Conservation (phyloP, 2,888 invertebrate genomes). For the Drosophila birchii region DNA sequence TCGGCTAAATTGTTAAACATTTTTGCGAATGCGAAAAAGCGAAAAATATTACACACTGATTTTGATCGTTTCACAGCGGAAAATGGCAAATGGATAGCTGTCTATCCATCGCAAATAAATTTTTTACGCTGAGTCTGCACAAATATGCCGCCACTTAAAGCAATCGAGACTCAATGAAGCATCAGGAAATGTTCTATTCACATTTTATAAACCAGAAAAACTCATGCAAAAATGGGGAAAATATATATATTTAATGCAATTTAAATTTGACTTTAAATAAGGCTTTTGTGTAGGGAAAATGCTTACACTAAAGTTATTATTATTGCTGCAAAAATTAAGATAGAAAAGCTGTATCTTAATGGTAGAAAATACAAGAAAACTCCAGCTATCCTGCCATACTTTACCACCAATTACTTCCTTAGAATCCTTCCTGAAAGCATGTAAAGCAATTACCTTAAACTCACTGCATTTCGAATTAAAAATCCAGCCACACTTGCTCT, state of each 20-base stretch:
- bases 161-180: slow-evolving; percentile 26
- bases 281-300: neutral
- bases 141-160: slow-evolving; percentile 6
- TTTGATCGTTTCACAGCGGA: slow-evolving; percentile 57
- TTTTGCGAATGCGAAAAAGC: slow-evolving; percentile 47
- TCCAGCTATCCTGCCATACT: too few relatives aligned
- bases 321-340: neutral
- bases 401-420: neutral
- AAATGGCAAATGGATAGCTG: slow-evolving; percentile 42
- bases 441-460: slow-evolving; percentile 13
- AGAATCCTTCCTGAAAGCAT: neutral
- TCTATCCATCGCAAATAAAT: slow-evolving; percentile 28
- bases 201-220: slow-evolving; percentile 10
- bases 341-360: neutral
- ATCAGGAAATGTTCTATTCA: slow-evolving; percentile 10
- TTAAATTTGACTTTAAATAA: neutral
- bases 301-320: neutral
- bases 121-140: slow-evolving; percentile 32
- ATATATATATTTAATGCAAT: neutral
- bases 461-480: slow-evolving; percentile 11
- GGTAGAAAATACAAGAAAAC: neutral
- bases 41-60: slow-evolving; percentile 69
- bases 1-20: slow-evolving; percentile 47
- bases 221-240: neutral
- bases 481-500: slow-evolving; percentile 9